Base-by-base conservation (phyloP, 2,113 vertebrate species). In the Mesoclemmys tuberculata region DNA sequence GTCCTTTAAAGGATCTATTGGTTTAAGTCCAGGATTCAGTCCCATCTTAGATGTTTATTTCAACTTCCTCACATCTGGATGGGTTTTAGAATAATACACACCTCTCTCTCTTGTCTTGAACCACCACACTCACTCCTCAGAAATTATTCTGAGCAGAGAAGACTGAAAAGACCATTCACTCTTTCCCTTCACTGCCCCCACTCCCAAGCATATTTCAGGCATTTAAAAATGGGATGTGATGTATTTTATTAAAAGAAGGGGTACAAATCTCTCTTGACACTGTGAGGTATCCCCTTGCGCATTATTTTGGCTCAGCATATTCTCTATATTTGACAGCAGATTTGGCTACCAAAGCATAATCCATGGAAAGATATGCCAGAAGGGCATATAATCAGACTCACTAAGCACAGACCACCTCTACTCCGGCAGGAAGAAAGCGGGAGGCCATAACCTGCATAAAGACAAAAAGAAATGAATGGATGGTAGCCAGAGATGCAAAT, bases 401-500 rank as follows among this genome's bases (percentile, higher is more conserved):
- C 1, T 29, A 58, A 27, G 56, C 56, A 58, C 3, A 29, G 2
- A 58, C 56, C 26, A 9, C 7, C 19, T 3, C 56, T 9, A 4
- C 7, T 5, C 3, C 9, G 3, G 11, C 56, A 64, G 3, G 27
- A 0, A 61, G 1, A 8, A 35, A 7, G 0, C 6, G 58, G 58
- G 3, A 6, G 1, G 13, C 35, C 61, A 68, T 68, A 16, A 1
- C 64, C 64, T 68, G 64, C 64, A 68, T 31, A 68, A 51, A n/a
- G 35, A n/a, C 35, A n/a, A 68, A n/a, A 68, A 68, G 64, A n/a
- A n/a, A 68, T n/a, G 31, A n/a, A n/a, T 68, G 64, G 64, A 10
- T 19, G 64, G 31, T 19, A 68, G 18, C 35, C 35, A n/a, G 35
- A n/a, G 8, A 18, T 68, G 18, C 18, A 68, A 68, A n/a, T 14